Conservation (phyloP, 2,113 vertebrate genomes). For the Bombycilla garrulus region DNA sequence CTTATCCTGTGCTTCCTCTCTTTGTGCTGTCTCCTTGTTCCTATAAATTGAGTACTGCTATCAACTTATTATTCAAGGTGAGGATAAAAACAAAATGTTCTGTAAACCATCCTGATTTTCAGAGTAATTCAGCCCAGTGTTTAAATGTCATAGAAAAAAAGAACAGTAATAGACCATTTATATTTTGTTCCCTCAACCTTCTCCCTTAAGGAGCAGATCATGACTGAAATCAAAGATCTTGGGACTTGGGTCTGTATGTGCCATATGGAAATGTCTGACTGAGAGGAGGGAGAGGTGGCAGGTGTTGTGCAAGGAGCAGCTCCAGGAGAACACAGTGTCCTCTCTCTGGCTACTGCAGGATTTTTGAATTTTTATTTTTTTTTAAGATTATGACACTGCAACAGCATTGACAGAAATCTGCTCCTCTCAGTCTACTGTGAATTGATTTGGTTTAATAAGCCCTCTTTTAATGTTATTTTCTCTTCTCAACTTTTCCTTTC, state of each 20-base stretch:
- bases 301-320: neutral
- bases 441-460: neutral
- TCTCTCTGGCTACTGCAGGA: neutral
- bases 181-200: neutral
- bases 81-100: neutral
- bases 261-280: neutral
- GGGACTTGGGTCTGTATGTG: neutral
- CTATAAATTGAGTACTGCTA: neutral
- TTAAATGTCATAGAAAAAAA: neutral
- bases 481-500: neutral
- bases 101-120: neutral
- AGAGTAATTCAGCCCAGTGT: neutral
- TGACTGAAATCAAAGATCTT: neutral
- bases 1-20: neutral
- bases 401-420: neutral
- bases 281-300: neutral
- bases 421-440: neutral
- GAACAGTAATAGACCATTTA: neutral
- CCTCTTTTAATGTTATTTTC: neutral
- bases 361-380: neutral
- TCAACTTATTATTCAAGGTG: neutral
- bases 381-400: neutral
- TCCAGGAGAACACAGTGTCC: neutral
- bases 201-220: neutral
- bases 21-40: neutral